Percentiles rank a stretch among this genome's conserved stretches.
These are phyloP conservation scores for Apostichopus leukothele DNA, from an alignment of 53 echinoderm and acorn worm genomes.

Conservation along the genomic window DNA sequence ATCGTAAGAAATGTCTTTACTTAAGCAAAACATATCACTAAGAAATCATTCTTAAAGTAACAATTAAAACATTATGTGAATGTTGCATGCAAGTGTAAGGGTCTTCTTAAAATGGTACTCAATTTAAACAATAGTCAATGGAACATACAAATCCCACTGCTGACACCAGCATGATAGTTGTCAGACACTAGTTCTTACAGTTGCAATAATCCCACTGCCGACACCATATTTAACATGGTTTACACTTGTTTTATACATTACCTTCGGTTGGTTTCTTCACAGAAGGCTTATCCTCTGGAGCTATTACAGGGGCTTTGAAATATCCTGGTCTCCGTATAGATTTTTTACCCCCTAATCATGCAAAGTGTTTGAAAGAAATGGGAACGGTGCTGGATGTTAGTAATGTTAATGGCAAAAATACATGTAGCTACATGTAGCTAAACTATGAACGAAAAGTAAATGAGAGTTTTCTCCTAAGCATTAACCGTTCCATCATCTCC, in stretches of 20 bases:
- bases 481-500: no score
- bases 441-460: not conserved
- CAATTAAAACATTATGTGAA: no score
- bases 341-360: constrained; percentile 24
- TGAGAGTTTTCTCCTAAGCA: no score
- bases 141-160: not conserved
- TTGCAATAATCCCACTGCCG: not conserved
- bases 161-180: not conserved
- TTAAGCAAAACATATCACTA: no score
- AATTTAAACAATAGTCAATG: no score
- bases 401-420: not conserved
- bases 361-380: not conserved
- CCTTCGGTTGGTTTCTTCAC: not conserved
- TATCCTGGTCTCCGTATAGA: constrained; percentile 2
- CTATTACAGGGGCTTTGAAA: constrained; percentile 22
- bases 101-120: no score
- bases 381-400: not conserved
- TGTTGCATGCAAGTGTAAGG: no score
- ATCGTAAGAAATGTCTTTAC: no score
- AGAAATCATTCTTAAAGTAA: no score
- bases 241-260: not conserved
- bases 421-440: not conserved
- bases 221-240: not conserved
- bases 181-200: no score
- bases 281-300: constrained; percentile 11